phyloP scores from a whole-genome alignment of 2,797 vertebrate species.

The Sus cebifrons region DNA sequence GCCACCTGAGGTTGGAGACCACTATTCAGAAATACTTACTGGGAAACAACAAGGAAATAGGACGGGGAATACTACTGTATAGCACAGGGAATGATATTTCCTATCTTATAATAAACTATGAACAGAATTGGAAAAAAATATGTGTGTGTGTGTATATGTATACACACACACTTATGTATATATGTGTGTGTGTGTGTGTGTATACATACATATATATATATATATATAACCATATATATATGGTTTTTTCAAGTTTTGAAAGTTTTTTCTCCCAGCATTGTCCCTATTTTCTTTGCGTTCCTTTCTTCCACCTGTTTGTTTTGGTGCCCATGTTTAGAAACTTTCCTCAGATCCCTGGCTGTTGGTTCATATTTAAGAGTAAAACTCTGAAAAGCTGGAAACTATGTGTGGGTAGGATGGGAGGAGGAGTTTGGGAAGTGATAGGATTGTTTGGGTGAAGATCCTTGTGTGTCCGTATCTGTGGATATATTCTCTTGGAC shows the following conservation, averaged over 20 bases:
- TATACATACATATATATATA: too few relatives aligned
- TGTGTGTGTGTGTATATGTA: too few relatives aligned
- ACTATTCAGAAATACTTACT: too few relatives aligned
- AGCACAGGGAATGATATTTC: too few relatives aligned
- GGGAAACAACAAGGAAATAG: too few relatives aligned
- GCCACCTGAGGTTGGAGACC: too few relatives aligned
- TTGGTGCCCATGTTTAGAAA: background rate
- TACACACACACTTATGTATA: too few relatives aligned
- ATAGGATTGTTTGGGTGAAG: background rate
- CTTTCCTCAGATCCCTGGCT: background rate
- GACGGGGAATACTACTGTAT: too few relatives aligned
- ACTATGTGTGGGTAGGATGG: background rate
- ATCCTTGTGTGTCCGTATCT: background rate
- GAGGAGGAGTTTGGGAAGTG: background rate
- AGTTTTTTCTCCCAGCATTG: background rate
- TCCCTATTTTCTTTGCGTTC: background rate
- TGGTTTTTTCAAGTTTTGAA: background rate
- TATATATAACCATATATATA: too few relatives aligned
- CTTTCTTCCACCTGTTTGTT: background rate
- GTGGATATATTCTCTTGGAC: background rate
- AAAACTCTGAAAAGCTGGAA: background rate
- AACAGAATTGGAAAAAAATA: too few relatives aligned
- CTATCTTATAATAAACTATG: too few relatives aligned
- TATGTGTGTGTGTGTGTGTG: too few relatives aligned
- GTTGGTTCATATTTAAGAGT: background rate